phyloP scores from a whole-genome alignment of 2,113 vertebrate species.

The Onychostoma macrolepis region DNA sequence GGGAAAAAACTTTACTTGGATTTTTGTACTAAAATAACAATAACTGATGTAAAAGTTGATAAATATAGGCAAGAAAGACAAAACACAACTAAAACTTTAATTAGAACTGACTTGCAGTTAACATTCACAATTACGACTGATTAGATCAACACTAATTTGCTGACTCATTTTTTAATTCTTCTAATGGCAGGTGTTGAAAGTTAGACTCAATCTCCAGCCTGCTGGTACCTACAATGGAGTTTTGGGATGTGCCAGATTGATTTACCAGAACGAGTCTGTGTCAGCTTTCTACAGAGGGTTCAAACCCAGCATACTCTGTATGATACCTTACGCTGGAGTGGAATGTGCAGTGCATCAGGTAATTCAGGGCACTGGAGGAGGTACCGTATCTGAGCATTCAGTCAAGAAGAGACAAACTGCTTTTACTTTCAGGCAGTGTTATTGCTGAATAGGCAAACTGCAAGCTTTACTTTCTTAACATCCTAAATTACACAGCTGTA shows the following conservation, averaged over 20 bases:
- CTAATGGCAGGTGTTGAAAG: conserved; percentile 71
- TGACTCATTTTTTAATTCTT: background rate
- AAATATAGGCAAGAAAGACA: background rate
- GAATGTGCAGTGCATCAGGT: conserved; percentile 80
- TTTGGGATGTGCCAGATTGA: conserved; percentile 62
- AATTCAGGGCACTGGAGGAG: background rate
- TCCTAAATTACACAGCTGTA: no score
- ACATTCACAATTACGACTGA: background rate
- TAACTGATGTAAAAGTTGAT: background rate
- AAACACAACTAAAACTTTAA: background rate
- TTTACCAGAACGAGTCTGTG: conserved; percentile 71
- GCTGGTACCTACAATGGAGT: conserved; percentile 64
- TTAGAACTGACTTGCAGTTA: background rate
- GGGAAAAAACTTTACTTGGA: no score
- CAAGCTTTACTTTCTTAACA: background rate
- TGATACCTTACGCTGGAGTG: conserved; percentile 78
- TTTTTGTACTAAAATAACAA: background rate
- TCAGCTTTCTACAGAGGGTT: conserved; percentile 77
- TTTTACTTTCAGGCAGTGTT: background rate
- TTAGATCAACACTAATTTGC: background rate
- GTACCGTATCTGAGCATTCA: background rate
- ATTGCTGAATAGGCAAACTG: background rate
- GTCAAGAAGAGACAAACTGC: background rate
- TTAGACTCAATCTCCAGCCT: conserved; percentile 75
- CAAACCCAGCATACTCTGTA: conserved; percentile 77